phyloP scores from a whole-genome alignment of 2,797 vertebrate species.

The Clarias laeviceps region DNA sequence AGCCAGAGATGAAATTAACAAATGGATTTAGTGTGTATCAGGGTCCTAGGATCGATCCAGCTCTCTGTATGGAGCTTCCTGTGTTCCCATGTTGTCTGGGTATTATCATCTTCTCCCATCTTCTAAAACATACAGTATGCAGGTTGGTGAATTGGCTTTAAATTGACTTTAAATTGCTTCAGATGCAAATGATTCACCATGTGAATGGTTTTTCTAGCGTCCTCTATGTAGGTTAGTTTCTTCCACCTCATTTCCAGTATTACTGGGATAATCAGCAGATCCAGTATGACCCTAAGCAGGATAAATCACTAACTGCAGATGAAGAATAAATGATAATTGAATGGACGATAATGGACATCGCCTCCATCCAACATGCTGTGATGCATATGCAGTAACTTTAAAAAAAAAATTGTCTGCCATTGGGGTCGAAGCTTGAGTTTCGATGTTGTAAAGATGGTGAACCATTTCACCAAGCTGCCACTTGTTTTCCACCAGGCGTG shows the following conservation, averaged over 20 bases:
- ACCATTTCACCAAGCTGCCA: constrained; percentile 20
- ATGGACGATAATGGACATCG: neutral
- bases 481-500: constrained; percentile 32
- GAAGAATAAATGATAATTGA: neutral
- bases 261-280: neutral
- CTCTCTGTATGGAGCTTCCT: neutral
- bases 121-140: neutral
- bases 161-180: too few relatives aligned
- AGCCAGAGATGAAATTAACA: neutral
- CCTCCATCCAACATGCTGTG: neutral
- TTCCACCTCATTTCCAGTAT: neutral
- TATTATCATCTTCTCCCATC: neutral
- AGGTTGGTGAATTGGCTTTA: neutral
- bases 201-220: too few relatives aligned
- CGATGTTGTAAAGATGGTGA: neutral
- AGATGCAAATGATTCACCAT: neutral
- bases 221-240: too few relatives aligned
- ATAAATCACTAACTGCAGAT: neutral
- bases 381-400: neutral
- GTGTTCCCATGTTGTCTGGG: neutral
- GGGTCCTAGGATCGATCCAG: neutral
- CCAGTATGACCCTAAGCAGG: too few relatives aligned
- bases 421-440: constrained; percentile 1
- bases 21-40: neutral
- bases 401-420: too few relatives aligned